A percentile compares a stretch with the other conserved stretches of the same genome.
Evolutionary conservation across 2,797 vertebrate genomes (phyloP).

Genomic region (Parambassis ranga): DNA sequence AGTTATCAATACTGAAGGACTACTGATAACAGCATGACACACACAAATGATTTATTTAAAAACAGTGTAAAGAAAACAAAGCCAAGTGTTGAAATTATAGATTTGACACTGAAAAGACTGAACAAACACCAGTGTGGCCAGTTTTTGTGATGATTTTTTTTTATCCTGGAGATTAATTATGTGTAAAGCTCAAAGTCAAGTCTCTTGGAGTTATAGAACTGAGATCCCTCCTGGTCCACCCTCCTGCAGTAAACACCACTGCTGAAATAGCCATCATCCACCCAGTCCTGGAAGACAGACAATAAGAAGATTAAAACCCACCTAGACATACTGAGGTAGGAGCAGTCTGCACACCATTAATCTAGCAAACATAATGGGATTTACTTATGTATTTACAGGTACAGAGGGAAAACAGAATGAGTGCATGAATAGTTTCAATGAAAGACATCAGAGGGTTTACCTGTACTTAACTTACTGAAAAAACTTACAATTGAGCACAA

Average conservation of each 20-base stretch:
- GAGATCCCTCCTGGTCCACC: constrained; percentile 81
- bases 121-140: too few relatives aligned
- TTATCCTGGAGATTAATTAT: constrained; percentile 62
- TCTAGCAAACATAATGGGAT: constrained; percentile 7
- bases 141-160: too few relatives aligned
- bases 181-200: constrained; percentile 91
- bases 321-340: constrained; percentile 7
- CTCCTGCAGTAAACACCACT: constrained; percentile 90
- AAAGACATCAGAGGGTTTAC: too few relatives aligned
- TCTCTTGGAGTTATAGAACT: constrained; percentile 92
- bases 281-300: constrained; percentile 85
- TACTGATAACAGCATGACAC: constrained; percentile 7
- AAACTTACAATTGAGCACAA: too few relatives aligned
- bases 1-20: too few relatives aligned
- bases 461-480: too few relatives aligned
- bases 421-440: too few relatives aligned
- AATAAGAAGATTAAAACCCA: constrained; percentile 49
- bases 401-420: not conserved
- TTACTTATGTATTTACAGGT: not conserved
- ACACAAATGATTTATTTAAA: constrained; percentile 66
- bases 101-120: constrained; percentile 3
- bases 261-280: constrained; percentile 89
- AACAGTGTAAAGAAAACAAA: constrained; percentile 55
- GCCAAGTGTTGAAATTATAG: constrained; percentile 14
- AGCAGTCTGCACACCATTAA: not conserved